These are phyloP conservation scores for Litocranius walleri DNA, from an alignment of 2,113 vertebrate species.

Conservation along the genomic window DNA sequence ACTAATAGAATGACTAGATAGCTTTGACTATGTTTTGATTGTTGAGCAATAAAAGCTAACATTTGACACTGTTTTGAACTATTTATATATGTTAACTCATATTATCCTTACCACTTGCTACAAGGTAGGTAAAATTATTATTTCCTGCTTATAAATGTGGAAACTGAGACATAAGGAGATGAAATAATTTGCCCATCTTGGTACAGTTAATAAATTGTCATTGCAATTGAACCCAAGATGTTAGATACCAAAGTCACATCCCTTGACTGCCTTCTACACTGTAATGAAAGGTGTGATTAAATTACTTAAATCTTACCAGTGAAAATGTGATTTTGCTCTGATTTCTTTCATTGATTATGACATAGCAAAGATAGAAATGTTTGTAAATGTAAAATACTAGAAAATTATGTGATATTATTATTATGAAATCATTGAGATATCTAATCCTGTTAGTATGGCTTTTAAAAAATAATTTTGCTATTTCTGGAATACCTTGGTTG, in stretches of 20 bases:
- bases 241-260: not conserved
- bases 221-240: not conserved
- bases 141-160: not conserved
- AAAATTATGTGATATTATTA: not conserved
- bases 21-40: not conserved
- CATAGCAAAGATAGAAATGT: not conserved
- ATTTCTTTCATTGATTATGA: not conserved
- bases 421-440: not conserved
- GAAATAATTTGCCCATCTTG: not conserved
- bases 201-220: not conserved
- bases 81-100: not conserved
- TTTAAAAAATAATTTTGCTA: not conserved
- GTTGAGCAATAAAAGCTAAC: not conserved
- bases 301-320: not conserved
- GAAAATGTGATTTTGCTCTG: not conserved
- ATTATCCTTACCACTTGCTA: not conserved
- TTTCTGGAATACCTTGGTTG: not conserved
- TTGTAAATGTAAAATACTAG: not conserved
- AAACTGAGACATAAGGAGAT: not conserved
- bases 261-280: not conserved
- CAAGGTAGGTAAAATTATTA: not conserved
- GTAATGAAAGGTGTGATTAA: not conserved
- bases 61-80: not conserved
- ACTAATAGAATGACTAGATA: not conserved
- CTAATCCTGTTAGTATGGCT: not conserved